Evolutionary conservation across 2,113 vertebrate species (phyloP).

Genomic region (Dasyprocta punctata): DNA sequence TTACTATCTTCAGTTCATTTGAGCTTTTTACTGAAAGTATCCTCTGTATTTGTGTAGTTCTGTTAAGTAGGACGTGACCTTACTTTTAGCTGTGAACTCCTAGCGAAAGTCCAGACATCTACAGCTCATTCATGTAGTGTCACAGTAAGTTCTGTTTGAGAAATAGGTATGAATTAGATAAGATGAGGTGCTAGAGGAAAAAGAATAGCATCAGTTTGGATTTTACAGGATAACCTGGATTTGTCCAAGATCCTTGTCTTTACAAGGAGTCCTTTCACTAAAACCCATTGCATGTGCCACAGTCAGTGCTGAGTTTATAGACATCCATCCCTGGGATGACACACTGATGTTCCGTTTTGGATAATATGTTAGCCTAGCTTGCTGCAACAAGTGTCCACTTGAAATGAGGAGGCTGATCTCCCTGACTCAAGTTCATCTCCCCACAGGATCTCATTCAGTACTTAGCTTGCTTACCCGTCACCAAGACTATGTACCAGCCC

Average conservation of each 20-base stretch:
- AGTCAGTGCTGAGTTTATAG: neutral
- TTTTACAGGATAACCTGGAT: neutral
- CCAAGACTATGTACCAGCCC: neutral
- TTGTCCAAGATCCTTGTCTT: neutral
- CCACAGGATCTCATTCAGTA: neutral
- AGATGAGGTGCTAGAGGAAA: neutral
- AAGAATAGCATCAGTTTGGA: neutral
- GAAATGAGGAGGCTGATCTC: neutral
- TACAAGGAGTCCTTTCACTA: neutral
- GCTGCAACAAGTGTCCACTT: neutral
- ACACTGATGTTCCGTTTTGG: neutral
- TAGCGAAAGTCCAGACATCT: neutral
- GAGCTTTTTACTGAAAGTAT: neutral
- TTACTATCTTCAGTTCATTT: neutral
- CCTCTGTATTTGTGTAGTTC: neutral
- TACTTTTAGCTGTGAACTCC: neutral
- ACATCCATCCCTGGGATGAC: neutral
- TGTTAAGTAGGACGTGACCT: neutral
- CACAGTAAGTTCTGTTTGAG: neutral
- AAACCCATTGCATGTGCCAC: rapidly evolving
- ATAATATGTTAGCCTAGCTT: neutral
- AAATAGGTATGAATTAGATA: neutral
- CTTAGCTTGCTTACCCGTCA: neutral
- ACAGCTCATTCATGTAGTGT: neutral
- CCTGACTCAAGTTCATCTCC: neutral